Evolutionary conservation across 2,113 vertebrate species (phyloP).

Genomic region (Pelobates fuscus): DNA sequence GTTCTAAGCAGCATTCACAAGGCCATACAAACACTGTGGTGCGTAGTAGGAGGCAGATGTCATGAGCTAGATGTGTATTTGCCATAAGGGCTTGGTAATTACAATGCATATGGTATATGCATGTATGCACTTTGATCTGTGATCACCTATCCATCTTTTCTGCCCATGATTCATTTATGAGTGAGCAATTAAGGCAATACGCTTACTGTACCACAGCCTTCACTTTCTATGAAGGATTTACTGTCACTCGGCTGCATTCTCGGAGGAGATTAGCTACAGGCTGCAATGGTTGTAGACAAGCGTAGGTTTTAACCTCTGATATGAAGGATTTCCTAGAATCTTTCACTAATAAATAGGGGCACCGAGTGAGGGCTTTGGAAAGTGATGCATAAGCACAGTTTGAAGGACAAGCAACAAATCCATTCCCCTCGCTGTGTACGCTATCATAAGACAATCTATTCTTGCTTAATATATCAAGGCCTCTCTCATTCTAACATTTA

Average conservation of each 20-base stretch:
- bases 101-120: slow-evolving; percentile 23
- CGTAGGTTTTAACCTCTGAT: slow-evolving; percentile 17
- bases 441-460: not conserved
- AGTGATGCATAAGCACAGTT: slow-evolving; percentile 8
- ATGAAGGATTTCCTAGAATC: slow-evolving; percentile 34
- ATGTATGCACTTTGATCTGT: slow-evolving; percentile 6
- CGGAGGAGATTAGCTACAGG: slow-evolving; percentile 24
- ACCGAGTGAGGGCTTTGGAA: not conserved
- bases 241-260: slow-evolving; percentile 6
- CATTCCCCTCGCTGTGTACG: not conserved
- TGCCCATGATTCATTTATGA: slow-evolving; percentile 42
- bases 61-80: slow-evolving; percentile 6
- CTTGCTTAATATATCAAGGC: not conserved
- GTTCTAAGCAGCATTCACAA: too few species aligned
- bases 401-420: slow-evolving; percentile 17
- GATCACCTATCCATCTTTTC: not conserved
- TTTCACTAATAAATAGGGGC: not conserved
- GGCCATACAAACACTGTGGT: too few species aligned
- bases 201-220: not conserved
- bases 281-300: slow-evolving; percentile 20
- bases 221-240: slow-evolving; percentile 22
- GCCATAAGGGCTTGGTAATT: slow-evolving; percentile 12
- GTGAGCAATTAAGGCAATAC: slow-evolving; percentile 31
- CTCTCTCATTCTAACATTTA: not conserved
- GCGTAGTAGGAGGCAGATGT: not conserved